Percentiles rank a stretch among this genome's conserved stretches.
Evolutionary conservation across 35 echinoderm and acorn worm genomes (phyloP).

Genomic region (Patiria miniata): DNA sequence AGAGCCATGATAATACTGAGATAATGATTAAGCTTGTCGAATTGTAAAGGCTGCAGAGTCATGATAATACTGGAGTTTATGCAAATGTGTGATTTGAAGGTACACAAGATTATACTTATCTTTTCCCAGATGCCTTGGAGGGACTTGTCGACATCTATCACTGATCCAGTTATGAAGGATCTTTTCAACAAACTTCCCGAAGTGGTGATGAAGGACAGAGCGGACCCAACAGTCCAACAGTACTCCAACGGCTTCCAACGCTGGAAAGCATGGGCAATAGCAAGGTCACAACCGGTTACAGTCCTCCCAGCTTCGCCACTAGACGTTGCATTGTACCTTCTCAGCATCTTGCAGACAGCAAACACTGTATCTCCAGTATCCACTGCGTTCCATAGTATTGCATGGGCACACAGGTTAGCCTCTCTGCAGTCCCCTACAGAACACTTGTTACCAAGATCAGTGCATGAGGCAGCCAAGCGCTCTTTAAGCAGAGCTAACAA

Average conservation of each 20-base stretch:
- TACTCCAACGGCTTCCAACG: not conserved
- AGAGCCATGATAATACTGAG: not conserved
- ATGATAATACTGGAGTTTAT: not conserved
- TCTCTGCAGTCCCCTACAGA: not conserved
- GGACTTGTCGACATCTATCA: not conserved
- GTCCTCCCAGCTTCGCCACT: not conserved
- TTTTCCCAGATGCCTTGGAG: not conserved
- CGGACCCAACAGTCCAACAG: not conserved
- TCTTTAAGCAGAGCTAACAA: not conserved
- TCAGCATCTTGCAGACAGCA: not conserved
- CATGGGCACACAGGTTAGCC: constrained; percentile 10
- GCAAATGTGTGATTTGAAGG: not conserved
- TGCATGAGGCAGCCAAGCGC: not conserved
- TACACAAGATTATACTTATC: not conserved
- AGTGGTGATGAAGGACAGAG: constrained; percentile 3
- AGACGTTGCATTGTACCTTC: not conserved
- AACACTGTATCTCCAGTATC: not conserved
- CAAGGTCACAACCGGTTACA: not conserved
- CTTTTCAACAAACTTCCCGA: not conserved
- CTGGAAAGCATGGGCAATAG: not conserved
- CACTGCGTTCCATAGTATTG: not conserved
- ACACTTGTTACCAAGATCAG: not conserved
- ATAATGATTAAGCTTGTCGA: not conserved
- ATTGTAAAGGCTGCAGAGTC: not conserved
- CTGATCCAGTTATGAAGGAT: not conserved